Percentiles rank a stretch among this genome's conserved stretches.
These are phyloP conservation scores for Clytia hemisphaerica DNA, from an alignment of 30 jellyfish, hydroid and myxozoan genomes.

Conservation along the genomic window DNA sequence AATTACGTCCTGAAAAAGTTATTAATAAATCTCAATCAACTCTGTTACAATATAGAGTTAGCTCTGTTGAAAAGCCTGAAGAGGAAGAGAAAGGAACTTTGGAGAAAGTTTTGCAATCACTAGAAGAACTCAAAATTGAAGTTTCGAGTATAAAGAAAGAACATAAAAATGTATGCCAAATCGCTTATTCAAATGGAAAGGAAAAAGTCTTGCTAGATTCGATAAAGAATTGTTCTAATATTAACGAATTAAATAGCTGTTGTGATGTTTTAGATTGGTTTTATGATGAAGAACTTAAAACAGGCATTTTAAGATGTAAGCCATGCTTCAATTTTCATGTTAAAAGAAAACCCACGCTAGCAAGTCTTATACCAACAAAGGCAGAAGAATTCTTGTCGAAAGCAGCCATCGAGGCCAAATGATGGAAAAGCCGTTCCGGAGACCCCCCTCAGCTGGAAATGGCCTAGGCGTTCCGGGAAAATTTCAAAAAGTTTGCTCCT, in stretches of 20 bases:
- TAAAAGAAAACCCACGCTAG: slow-evolving; percentile 14
- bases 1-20: too few relatives aligned
- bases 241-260: neutral
- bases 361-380: slow-evolving; percentile 7
- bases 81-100: neutral
- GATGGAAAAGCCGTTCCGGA: too few relatives aligned
- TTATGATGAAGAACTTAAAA: slow-evolving; percentile 18
- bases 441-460: too few relatives aligned
- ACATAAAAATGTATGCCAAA: neutral
- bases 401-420: too few relatives aligned
- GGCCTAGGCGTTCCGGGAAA: too few relatives aligned
- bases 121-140: neutral
- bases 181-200: neutral
- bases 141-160: neutral
- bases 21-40: too few relatives aligned
- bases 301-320: slow-evolving; percentile 29
- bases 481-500: too few relatives aligned
- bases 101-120: neutral
- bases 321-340: slow-evolving; percentile 24
- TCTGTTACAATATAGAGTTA: too few relatives aligned
- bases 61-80: too few relatives aligned
- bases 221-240: slow-evolving; percentile 16
- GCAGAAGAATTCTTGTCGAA: too few relatives aligned
- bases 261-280: slow-evolving; percentile 21
- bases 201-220: neutral